A percentile compares a stretch with the other conserved stretches of the same genome.
These are phyloP conservation scores for Hydropsyche betteni DNA, from an alignment of 2,888 invertebrate species.

Conservation along the genomic window DNA sequence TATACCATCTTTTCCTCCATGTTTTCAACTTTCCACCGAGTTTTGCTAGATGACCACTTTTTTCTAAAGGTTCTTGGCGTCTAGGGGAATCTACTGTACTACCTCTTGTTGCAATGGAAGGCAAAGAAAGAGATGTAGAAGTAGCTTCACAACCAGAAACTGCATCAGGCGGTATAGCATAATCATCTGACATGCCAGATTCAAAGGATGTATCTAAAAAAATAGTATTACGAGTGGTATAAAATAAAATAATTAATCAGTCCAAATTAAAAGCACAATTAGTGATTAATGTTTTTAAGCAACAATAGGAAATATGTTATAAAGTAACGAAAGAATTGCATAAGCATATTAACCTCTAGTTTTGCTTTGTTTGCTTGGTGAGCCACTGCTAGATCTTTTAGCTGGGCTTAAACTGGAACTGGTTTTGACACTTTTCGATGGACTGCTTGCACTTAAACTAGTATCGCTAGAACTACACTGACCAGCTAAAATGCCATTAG, in stretches of 20 bases:
- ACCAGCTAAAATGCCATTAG: conserved; percentile 56
- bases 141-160: conserved; percentile 78
- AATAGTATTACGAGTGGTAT: conserved; percentile 47
- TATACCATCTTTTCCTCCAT: conserved; percentile 91
- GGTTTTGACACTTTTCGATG: conserved; percentile 87
- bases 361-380: conserved; percentile 80
- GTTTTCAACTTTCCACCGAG: conserved; percentile 95
- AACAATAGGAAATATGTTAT: conserved; percentile 26
- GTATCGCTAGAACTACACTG: conserved; percentile 66
- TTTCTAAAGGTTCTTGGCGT: conserved; percentile 82
- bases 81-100: conserved; percentile 59
- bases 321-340: conserved; percentile 40
- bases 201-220: conserved; percentile 88
- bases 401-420: conserved; percentile 87
- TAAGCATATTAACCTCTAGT: conserved; percentile 72
- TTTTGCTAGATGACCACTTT: conserved; percentile 87
- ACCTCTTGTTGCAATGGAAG: conserved; percentile 66
- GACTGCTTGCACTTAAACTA: conserved; percentile 77
- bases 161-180: conserved; percentile 95
- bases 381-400: conserved; percentile 83
- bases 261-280: no score
- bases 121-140: conserved; percentile 79
- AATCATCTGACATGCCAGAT: conserved; percentile 95
- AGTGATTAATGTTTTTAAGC: not conserved
- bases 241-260: no score